Conservation (phyloP, 2,888 invertebrate species). For the Trilocha varians region DNA sequence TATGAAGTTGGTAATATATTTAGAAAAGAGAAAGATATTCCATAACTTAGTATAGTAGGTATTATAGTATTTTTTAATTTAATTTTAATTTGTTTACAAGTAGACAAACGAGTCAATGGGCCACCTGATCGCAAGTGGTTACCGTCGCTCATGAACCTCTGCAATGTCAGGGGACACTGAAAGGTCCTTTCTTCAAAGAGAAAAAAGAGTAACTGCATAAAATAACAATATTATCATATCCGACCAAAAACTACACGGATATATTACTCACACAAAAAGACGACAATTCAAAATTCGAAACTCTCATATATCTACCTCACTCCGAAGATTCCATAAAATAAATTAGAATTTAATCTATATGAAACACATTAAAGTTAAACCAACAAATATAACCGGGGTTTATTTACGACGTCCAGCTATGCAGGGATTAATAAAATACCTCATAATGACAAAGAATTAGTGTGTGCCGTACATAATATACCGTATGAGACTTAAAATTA, state of each 20-base stretch:
- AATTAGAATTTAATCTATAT: constrained; percentile 57
- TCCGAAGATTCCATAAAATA: constrained; percentile 40
- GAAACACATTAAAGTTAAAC: constrained; percentile 56
- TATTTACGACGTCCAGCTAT: constrained; percentile 55
- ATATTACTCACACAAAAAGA: constrained; percentile 5
- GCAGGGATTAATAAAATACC: constrained; percentile 40
- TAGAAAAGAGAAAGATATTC: too few relatives aligned
- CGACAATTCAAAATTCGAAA: constrained; percentile 6
- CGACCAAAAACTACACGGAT: too few relatives aligned
- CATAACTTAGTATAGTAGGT: too few relatives aligned
- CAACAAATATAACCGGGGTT: constrained; percentile 58
- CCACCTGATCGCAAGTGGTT: too few relatives aligned
- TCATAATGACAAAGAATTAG: constrained; percentile 64
- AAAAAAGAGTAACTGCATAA: too few relatives aligned
- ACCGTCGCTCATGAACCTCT: too few relatives aligned
- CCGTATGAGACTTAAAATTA: constrained; percentile 56
- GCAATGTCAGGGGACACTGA: too few relatives aligned
- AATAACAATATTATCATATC: constrained; percentile 1
- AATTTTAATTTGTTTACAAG: too few relatives aligned
- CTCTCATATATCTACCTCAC: constrained; percentile 21
- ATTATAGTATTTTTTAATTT: too few relatives aligned
- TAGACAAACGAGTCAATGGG: too few relatives aligned
- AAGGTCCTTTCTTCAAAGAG: too few relatives aligned
- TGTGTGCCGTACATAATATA: constrained; percentile 35
- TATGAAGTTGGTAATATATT: too few relatives aligned